phyloP scores from a whole-genome alignment of 2,113 vertebrate genomes.

The Thalassoma bifasciatum region DNA sequence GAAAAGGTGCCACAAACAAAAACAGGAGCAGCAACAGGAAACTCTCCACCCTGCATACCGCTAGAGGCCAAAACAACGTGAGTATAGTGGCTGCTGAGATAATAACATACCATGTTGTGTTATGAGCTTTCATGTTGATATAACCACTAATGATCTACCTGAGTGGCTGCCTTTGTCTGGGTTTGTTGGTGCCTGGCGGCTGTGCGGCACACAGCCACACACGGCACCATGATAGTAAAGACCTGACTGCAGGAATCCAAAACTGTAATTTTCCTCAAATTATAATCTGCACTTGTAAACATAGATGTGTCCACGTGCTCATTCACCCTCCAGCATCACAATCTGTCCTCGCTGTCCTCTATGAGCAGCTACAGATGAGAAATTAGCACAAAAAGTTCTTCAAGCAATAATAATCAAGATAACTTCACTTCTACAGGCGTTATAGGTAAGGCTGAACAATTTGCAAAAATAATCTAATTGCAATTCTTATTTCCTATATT shows the following conservation, averaged over 20 bases:
- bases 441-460: no score
- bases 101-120: slow-evolving; percentile 63
- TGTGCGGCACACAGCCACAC: slow-evolving; percentile 48
- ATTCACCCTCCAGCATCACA: slow-evolving; percentile 23
- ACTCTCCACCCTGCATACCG: slow-evolving; percentile 46
- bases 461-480: no score
- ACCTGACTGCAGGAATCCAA: slow-evolving; percentile 16
- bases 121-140: slow-evolving; percentile 68
- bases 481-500: no score
- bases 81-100: slow-evolving; percentile 44
- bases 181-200: slow-evolving; percentile 54
- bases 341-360: slow-evolving; percentile 4
- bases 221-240: slow-evolving; percentile 40
- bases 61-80: slow-evolving; percentile 48
- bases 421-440: slow-evolving; percentile 48
- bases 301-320: slow-evolving; percentile 7
- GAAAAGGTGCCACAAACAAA: slow-evolving; percentile 32
- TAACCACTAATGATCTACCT: slow-evolving; percentile 70
- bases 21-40: slow-evolving; percentile 60
- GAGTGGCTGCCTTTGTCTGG: slow-evolving; percentile 62
- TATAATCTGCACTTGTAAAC: slow-evolving; percentile 49
- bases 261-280: slow-evolving; percentile 65
- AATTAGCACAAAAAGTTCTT: slow-evolving; percentile 17
- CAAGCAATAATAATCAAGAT: slow-evolving; percentile 14
- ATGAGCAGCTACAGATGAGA: slow-evolving; percentile 17